Conservation (phyloP, 2,797 vertebrate genomes). For the Coccyzus lansbergi region DNA sequence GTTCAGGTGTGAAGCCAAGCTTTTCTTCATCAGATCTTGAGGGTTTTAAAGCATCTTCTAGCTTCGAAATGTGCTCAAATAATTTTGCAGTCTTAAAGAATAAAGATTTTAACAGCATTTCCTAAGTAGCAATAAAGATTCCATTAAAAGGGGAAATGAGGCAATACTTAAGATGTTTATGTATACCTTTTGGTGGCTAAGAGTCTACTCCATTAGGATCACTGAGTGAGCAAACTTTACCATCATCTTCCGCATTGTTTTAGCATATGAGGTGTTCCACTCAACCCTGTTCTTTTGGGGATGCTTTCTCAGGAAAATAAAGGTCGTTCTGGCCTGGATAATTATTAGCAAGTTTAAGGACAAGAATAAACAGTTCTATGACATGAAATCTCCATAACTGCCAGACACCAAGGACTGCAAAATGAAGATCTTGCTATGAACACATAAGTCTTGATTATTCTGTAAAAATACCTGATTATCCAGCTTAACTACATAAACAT, state of each 20-base stretch:
- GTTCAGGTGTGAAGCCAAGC: neutral
- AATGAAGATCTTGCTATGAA: neutral
- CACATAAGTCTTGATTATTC: neutral
- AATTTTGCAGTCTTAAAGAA: neutral
- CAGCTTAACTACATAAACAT: neutral
- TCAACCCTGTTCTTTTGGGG: neutral
- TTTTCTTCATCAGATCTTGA: neutral
- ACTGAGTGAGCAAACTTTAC: neutral
- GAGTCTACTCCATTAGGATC: neutral
- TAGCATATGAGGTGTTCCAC: neutral
- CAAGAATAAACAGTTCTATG: neutral
- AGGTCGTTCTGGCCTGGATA: neutral
- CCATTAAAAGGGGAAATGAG: neutral
- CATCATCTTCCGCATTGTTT: neutral
- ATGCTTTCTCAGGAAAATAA: neutral
- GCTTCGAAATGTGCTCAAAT: neutral
- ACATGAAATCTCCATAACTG: neutral
- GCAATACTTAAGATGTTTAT: neutral
- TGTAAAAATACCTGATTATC: neutral
- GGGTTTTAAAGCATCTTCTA: neutral
- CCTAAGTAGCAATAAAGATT: neutral
- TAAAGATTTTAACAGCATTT: neutral
- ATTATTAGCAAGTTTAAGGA: neutral
- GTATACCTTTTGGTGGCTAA: neutral
- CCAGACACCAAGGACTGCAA: neutral